Conservation (phyloP, 2,113 vertebrate species). For the Sminthopsis crassicaudata region DNA sequence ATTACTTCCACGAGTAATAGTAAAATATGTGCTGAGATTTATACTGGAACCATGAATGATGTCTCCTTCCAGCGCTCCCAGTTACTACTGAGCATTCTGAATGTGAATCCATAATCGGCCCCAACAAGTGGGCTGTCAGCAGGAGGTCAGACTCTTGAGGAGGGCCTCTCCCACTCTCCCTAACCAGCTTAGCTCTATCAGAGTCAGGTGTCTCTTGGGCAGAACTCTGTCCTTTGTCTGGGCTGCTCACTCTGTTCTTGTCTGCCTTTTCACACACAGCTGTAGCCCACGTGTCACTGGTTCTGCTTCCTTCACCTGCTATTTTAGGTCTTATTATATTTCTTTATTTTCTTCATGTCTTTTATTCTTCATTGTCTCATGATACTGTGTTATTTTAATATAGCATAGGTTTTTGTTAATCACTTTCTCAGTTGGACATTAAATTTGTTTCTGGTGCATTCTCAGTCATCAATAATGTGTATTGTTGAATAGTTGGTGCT, state of each 20-base stretch:
- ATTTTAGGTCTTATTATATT: neutral
- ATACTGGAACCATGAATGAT: neutral
- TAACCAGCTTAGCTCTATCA: constrained; percentile 37
- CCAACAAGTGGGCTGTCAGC: neutral
- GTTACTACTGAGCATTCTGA: neutral
- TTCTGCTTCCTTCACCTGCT: neutral
- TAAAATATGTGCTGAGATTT: neutral
- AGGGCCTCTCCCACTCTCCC: constrained; percentile 45
- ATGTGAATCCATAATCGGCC: neutral
- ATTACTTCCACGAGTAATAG: neutral
- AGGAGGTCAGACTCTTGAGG: constrained; percentile 17
- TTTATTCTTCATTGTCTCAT: neutral
- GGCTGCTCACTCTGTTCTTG: neutral
- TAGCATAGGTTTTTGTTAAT: neutral
- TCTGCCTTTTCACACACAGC: neutral
- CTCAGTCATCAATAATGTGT: neutral
- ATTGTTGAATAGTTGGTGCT: neutral
- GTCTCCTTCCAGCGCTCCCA: neutral
- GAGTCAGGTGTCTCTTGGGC: neutral
- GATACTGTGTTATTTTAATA: neutral
- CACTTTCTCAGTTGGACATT: neutral
- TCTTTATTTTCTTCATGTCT: neutral
- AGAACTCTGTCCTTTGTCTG: neutral
- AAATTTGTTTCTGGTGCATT: neutral
- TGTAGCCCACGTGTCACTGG: neutral